phyloP scores from a whole-genome alignment of 2,888 invertebrate genomes.

The Mythimna pallens region DNA sequence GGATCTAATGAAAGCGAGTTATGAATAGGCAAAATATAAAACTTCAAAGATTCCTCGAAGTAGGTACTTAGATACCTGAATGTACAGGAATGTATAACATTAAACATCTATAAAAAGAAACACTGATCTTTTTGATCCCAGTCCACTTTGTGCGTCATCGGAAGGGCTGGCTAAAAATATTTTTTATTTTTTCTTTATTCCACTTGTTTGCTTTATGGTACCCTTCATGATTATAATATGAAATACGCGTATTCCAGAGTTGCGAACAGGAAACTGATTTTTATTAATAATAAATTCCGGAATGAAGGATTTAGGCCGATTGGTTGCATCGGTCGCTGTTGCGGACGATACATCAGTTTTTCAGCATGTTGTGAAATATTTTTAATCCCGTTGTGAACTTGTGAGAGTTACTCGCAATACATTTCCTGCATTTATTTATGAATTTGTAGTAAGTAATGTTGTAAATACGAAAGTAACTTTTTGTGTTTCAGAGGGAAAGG shows the following conservation, averaged over 20 bases:
- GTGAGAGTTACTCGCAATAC: not conserved
- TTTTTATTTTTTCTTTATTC: slow-evolving; percentile 48
- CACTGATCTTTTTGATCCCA: slow-evolving; percentile 62
- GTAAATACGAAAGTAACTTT: not conserved
- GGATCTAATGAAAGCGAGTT: not conserved
- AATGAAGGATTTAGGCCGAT: slow-evolving; percentile 62
- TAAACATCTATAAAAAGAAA: slow-evolving; percentile 67
- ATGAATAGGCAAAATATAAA: slow-evolving; percentile 9
- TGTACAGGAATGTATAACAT: slow-evolving; percentile 49
- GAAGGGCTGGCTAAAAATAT: slow-evolving; percentile 48
- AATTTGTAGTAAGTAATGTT: not conserved
- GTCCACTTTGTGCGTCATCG: slow-evolving; percentile 45
- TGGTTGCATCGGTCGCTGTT: slow-evolving; percentile 38
- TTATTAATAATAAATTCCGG: slow-evolving; percentile 53
- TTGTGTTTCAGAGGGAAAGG: not conserved
- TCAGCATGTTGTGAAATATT: slow-evolving; percentile 39
- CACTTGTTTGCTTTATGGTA: slow-evolving; percentile 43
- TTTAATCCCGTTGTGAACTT: slow-evolving; percentile 28
- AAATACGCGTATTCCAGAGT: slow-evolving; percentile 28
- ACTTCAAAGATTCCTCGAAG: slow-evolving; percentile 27
- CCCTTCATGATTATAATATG: slow-evolving; percentile 32
- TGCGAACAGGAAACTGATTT: slow-evolving; percentile 56
- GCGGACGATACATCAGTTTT: slow-evolving; percentile 42
- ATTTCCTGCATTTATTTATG: not conserved
- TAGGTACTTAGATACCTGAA: slow-evolving; percentile 22